Evolutionary conservation across 2,797 vertebrate species (phyloP).

Genomic region (Ctenopoma kingsleyae): DNA sequence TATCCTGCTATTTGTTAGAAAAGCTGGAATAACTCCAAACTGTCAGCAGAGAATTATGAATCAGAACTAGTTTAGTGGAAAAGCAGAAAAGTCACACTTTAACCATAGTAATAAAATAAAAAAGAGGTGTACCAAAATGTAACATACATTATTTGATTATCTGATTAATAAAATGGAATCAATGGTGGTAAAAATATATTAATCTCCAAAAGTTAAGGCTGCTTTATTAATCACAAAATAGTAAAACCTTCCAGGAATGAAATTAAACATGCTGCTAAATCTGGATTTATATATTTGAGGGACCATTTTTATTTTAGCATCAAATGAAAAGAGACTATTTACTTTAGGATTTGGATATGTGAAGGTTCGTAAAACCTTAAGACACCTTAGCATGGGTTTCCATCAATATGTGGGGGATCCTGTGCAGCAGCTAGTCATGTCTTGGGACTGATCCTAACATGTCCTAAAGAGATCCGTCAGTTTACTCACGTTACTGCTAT

Average conservation of each 20-base stretch:
- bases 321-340: conserved; percentile 54
- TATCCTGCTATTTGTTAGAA: conserved; percentile 75
- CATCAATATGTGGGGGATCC: conserved; percentile 62
- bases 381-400: conserved; percentile 52
- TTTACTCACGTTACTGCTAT: conserved; percentile 57
- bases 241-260: conserved; percentile 29
- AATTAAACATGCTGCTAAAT: conserved; percentile 30
- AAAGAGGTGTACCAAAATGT: conserved; percentile 34
- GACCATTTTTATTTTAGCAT: conserved; percentile 27
- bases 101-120: conserved; percentile 26
- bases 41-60: conserved; percentile 74
- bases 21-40: conserved; percentile 75
- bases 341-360: conserved; percentile 43
- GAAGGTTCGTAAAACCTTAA: conserved; percentile 68
- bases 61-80: conserved; percentile 33
- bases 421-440: conserved; percentile 20
- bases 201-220: conserved; percentile 11
- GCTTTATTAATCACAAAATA: conserved; percentile 21
- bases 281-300: conserved; percentile 29
- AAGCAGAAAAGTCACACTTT: conserved; percentile 18
- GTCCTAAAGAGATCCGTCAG: conserved; percentile 62
- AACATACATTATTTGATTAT: conserved; percentile 5
- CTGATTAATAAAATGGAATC: conserved; percentile 28
- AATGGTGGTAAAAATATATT: neutral
- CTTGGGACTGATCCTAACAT: conserved; percentile 57